Percentiles rank a stretch among this genome's conserved stretches.
Evolutionary conservation across 1,140 invertebrate species (phyloP).

Genomic region (Drosophila jambulina): DNA sequence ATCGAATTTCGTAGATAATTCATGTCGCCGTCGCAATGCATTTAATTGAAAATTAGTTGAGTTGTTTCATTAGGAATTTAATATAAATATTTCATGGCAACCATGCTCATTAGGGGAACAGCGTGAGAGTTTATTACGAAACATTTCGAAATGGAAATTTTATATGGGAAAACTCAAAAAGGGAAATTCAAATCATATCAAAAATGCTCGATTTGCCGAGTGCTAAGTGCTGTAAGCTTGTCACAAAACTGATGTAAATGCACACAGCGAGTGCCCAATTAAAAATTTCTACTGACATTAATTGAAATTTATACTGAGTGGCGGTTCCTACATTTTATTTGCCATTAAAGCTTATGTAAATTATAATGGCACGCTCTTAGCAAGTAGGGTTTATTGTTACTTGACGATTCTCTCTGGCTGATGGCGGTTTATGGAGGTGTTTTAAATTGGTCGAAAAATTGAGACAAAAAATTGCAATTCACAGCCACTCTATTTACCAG

Average conservation of each 20-base stretch:
- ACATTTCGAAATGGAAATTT: background rate
- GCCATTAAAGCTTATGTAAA: constrained; percentile 10
- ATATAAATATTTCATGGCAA: constrained; percentile 14
- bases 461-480: background rate
- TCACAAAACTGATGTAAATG: constrained; percentile 7
- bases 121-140: background rate
- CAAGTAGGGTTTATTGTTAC: constrained; percentile 11
- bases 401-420: constrained; percentile 5
- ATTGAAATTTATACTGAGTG: constrained; percentile 17
- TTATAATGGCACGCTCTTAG: background rate
- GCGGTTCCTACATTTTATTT: constrained; percentile 8
- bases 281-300: constrained; percentile 12
- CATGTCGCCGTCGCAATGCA: constrained; percentile 1
- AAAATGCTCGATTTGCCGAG: background rate
- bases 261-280: constrained; percentile 4
- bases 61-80: constrained; percentile 36
- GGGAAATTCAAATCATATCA: no score
- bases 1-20: constrained; percentile 27
- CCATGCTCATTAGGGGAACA: background rate
- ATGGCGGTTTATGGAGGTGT: constrained; percentile 12
- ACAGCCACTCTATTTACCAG: background rate
- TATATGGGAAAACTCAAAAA: background rate
- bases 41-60: constrained; percentile 22
- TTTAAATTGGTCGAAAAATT: background rate
- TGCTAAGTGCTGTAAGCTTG: constrained; percentile 1